phyloP scores from a whole-genome alignment of 2,113 vertebrate genomes.

The Stigmatopora nigra region DNA sequence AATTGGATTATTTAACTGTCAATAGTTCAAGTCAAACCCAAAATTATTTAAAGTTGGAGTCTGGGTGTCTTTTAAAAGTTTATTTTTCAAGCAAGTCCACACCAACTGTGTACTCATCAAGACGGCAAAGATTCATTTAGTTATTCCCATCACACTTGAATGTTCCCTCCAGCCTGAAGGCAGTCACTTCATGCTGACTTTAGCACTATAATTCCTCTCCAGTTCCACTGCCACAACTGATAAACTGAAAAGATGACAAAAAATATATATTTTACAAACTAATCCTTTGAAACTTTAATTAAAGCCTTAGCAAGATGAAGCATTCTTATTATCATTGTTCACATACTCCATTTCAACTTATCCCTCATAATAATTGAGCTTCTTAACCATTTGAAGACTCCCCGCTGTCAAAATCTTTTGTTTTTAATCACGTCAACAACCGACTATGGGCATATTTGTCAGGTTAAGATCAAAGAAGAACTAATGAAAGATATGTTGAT shows the following conservation, averaged over 20 bases:
- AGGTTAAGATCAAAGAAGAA: neutral
- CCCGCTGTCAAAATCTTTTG: neutral
- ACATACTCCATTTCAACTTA: constrained; percentile 22
- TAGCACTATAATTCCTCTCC: constrained; percentile 30
- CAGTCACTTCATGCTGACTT: constrained; percentile 46
- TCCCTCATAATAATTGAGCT: constrained; percentile 8
- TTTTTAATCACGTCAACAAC: constrained; percentile 6
- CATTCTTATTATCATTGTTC: constrained; percentile 19
- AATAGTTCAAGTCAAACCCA: neutral
- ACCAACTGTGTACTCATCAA: constrained; percentile 20
- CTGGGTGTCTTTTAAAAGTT: neutral
- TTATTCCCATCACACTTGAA: constrained; percentile 35
- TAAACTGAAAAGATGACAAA: constrained; percentile 26
- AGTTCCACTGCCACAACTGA: constrained; percentile 39
- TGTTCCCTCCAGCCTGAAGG: constrained; percentile 35
- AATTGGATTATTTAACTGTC: neutral
- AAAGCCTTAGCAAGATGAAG: constrained; percentile 20
- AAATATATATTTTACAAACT: constrained; percentile 32
- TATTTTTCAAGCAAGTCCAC: constrained; percentile 5
- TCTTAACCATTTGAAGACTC: neutral
- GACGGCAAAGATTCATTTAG: constrained; percentile 28
- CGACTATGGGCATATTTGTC: neutral
- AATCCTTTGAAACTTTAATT: constrained; percentile 36
- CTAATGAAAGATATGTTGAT: neutral
- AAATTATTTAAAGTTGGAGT: neutral